A percentile compares a stretch with the other conserved stretches of the same genome.
These are phyloP conservation scores for Dryococelus australis DNA, from an alignment of 2,888 invertebrate species.

Conservation along the genomic window DNA sequence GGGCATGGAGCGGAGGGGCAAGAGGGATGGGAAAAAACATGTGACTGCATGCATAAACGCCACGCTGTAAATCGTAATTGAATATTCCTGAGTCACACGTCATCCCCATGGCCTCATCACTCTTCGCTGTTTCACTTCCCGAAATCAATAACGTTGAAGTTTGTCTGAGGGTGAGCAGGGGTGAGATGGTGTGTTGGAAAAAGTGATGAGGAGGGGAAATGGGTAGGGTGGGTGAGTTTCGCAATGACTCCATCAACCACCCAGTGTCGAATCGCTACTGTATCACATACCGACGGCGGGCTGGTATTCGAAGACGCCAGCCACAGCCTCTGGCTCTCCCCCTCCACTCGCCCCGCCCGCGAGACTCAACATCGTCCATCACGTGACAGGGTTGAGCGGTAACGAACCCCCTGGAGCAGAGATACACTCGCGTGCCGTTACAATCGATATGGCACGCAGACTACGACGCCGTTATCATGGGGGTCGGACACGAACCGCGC, in stretches of 20 bases:
- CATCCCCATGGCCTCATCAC: neutral
- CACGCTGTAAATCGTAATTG: neutral
- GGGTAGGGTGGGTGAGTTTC: no score
- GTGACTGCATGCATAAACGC: neutral
- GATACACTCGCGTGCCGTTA: neutral
- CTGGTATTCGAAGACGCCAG: neutral
- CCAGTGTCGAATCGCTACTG: neutral
- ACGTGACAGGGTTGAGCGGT: neutral
- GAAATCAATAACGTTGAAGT: neutral
- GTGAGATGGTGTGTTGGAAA: no score
- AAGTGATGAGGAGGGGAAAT: neutral
- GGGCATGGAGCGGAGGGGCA: neutral
- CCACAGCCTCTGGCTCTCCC: neutral
- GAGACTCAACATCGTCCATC: neutral
- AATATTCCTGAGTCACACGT: neutral
- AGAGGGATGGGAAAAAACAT: neutral
- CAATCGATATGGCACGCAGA: neutral
- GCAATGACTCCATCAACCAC: neutral
- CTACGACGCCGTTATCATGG: neutral
- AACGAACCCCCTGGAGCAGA: neutral
- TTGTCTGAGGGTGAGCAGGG: neutral
- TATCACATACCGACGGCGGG: neutral
- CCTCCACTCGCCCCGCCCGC: neutral
- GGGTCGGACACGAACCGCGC: neutral
- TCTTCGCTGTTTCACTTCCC: neutral